Percentiles rank a stretch among this genome's conserved stretches.
Evolutionary conservation across 2,888 invertebrate species (phyloP).

Genomic region (Bruchidius siliquastri): DNA sequence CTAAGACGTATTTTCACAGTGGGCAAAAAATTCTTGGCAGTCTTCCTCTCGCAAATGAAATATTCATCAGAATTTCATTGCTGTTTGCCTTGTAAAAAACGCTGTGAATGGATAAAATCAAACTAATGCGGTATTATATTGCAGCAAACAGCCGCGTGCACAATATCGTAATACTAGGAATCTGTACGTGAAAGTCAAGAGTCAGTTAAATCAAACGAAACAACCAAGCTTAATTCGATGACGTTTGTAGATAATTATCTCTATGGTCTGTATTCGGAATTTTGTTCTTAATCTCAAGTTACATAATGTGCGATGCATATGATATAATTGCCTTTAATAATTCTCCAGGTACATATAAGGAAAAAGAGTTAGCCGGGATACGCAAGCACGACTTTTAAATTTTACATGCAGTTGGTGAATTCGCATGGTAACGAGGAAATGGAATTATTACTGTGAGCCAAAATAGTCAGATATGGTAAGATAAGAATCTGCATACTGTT

Average conservation of each 20-base stretch:
- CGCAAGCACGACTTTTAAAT: neutral
- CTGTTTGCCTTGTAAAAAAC: no score
- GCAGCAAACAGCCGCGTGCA: neutral
- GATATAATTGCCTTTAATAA: neutral
- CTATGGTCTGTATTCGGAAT: neutral
- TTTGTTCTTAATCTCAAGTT: neutral
- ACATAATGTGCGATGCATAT: neutral
- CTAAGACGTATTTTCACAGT: no score
- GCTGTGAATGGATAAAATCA: no score
- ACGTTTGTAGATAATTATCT: neutral
- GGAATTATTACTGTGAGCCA: neutral
- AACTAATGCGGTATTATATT: no score
- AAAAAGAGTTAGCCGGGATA: neutral
- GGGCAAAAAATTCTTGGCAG: no score
- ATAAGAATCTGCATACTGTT: neutral
- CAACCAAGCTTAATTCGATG: neutral
- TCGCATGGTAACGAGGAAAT: neutral
- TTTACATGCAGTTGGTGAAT: neutral
- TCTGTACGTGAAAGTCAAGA: neutral
- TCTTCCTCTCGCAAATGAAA: no score
- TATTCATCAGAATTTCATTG: no score
- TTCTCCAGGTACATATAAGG: neutral
- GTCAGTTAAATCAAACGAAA: neutral
- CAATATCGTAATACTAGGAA: neutral
- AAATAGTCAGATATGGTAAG: neutral